Evolutionary conservation across 1,140 invertebrate genomes (phyloP).

Genomic region (Paracyclopina nana): DNA sequence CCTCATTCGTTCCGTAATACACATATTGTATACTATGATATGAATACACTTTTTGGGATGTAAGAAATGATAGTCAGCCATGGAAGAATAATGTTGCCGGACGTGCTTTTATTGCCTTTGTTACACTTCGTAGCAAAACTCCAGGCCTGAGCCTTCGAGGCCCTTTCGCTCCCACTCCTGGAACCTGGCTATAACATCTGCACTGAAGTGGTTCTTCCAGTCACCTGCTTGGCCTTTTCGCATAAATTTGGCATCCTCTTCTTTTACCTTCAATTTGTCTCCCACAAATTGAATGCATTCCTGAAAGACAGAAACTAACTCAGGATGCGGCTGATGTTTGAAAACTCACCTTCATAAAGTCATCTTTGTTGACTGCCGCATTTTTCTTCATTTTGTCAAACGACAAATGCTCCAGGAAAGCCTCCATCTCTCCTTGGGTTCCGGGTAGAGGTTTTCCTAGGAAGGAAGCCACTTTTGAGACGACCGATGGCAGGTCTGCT

Average conservation of each 20-base stretch:
- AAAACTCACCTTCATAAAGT: not conserved
- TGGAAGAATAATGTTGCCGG: too few relatives aligned
- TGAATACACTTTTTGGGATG: too few relatives aligned
- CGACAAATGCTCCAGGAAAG: not conserved
- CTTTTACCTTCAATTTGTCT: not conserved
- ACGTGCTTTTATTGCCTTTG: too few relatives aligned
- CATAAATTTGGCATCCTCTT: too few relatives aligned
- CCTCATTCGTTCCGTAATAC: too few relatives aligned
- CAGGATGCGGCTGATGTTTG: too few relatives aligned
- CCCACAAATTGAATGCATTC: not conserved
- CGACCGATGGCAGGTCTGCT: not conserved
- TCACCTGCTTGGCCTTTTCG: not conserved
- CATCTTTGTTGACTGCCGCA: not conserved
- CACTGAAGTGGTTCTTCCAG: not conserved
- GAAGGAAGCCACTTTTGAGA: not conserved
- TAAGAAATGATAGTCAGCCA: too few relatives aligned
- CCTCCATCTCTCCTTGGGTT: not conserved
- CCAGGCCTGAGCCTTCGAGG: not conserved
- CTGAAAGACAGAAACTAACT: not conserved
- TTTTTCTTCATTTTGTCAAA: constrained; percentile 1
- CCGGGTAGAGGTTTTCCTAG: not conserved
- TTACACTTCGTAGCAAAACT: not conserved
- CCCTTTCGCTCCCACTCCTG: not conserved
- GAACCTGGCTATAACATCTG: not conserved
- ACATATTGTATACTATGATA: too few relatives aligned